phyloP scores from a whole-genome alignment of 2,113 vertebrate genomes.

The Gavia stellata region DNA sequence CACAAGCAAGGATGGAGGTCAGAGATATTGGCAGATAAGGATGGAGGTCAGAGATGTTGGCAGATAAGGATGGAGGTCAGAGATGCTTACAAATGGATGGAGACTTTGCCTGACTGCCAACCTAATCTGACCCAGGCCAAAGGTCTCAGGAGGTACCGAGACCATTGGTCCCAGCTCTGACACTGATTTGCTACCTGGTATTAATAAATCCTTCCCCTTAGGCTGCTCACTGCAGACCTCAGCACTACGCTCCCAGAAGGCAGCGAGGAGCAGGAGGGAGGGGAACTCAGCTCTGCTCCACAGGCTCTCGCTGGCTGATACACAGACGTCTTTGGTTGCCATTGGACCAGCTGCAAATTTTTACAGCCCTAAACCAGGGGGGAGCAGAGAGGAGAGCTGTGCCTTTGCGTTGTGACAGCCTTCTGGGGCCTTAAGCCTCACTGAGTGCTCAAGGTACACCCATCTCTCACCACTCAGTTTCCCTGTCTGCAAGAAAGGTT shows the following conservation, averaged over 20 bases:
- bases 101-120: neutral
- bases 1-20: neutral
- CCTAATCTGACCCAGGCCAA: neutral
- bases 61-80: neutral
- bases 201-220: neutral
- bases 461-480: neutral
- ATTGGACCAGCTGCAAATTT: neutral
- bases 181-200: neutral
- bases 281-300: neutral
- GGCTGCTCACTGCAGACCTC: neutral
- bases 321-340: neutral
- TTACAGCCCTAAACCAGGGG: neutral
- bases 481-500: neutral
- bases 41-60: neutral
- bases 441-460: neutral
- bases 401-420: neutral
- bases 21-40: neutral
- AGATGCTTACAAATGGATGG: neutral
- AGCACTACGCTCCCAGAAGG: neutral
- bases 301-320: neutral
- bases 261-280: neutral
- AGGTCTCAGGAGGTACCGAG: neutral
- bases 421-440: neutral
- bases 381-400: neutral
- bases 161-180: neutral